Conservation (phyloP, 1,140 invertebrate genomes). For the Trachelipus rathkii region DNA sequence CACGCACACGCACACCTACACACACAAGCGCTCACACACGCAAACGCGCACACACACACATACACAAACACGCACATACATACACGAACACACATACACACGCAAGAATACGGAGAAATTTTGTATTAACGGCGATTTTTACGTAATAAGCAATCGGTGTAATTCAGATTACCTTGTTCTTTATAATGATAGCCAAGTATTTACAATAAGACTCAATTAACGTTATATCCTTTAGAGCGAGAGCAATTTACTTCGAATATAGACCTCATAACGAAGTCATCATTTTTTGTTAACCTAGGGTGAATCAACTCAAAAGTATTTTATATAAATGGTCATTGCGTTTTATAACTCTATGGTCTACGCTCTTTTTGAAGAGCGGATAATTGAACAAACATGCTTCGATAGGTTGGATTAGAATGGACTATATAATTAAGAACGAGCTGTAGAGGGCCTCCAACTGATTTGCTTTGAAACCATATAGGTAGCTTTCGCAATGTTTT, state of each 20-base stretch:
- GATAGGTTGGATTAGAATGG: no score
- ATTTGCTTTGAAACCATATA: no score
- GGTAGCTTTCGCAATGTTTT: no score
- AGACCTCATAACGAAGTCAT: constrained; percentile 2
- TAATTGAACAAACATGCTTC: no score
- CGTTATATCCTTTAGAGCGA: constrained; percentile 9
- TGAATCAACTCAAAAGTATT: no score
- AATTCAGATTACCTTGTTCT: not conserved
- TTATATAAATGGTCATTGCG: no score
- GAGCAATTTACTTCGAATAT: not conserved
- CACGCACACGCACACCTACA: not conserved
- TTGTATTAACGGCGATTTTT: not conserved
- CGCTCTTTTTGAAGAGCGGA: no score
- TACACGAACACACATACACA: not conserved
- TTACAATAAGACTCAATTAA: constrained; percentile 1
- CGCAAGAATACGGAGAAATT: not conserved
- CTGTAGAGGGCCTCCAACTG: no score
- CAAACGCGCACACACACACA: not conserved
- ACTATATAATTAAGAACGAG: no score
- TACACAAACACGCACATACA: not conserved
- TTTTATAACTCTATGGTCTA: no score
- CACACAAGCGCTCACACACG: not conserved
- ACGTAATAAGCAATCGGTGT: not conserved
- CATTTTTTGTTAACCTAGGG: not conserved
- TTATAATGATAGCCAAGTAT: constrained; percentile 1